These are phyloP conservation scores for Clupea harengus DNA, from an alignment of 2,113 vertebrate genomes.

Conservation along the genomic window DNA sequence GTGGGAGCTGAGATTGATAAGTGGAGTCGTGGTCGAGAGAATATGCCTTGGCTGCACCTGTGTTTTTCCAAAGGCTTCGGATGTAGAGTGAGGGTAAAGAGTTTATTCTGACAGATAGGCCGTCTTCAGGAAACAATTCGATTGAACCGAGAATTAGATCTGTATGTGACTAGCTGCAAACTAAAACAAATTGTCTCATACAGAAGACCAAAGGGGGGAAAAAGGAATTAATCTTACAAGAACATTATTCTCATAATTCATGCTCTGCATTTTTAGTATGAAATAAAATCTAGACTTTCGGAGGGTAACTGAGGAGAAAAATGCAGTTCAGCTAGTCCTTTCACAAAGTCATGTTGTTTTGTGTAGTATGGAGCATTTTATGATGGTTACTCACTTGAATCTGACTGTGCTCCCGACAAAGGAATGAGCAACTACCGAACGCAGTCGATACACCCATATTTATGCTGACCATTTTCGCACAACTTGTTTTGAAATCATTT, in stretches of 20 bases:
- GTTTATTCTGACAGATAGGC: not conserved
- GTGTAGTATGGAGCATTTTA: not conserved
- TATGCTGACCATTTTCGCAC: not conserved
- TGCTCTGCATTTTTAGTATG: not conserved
- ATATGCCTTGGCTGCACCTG: conserved; percentile 8
- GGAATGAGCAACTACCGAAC: not conserved
- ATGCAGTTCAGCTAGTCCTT: not conserved
- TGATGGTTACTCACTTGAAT: not conserved
- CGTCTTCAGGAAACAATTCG: not conserved
- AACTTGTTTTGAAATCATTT: not conserved
- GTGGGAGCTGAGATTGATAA: conserved; percentile 3
- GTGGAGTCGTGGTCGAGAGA: not conserved
- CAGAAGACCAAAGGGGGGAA: not conserved
- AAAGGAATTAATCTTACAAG: not conserved
- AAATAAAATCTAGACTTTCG: not conserved
- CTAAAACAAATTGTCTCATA: not conserved
- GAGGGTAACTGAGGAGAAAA: not conserved
- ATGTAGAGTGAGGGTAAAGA: not conserved
- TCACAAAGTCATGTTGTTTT: not conserved
- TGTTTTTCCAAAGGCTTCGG: conserved; percentile 20
- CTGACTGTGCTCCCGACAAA: not conserved
- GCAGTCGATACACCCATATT: not conserved
- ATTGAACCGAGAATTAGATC: not conserved
- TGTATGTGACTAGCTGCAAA: not conserved
- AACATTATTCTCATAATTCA: not conserved